Base-by-base conservation (phyloP, 2,888 invertebrate genomes). In the Leistus spinibarbis region DNA sequence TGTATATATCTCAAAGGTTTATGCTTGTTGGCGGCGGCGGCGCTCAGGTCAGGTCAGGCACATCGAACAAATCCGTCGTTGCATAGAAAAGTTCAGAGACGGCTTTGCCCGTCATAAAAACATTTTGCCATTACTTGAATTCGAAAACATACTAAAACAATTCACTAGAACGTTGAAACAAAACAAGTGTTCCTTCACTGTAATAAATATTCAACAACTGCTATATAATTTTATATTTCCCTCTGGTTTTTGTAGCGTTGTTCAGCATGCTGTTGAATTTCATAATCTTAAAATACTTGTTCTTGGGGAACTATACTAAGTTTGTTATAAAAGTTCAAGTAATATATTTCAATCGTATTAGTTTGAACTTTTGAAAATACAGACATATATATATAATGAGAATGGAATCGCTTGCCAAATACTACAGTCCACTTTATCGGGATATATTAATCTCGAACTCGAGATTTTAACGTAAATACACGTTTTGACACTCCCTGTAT, bases 51-150 rank as follows among this genome's bases (percentile, higher is more conserved):
- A 76, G 74, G 76, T 68, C 75, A 69, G 76, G 76, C 69, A 65
- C 75, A 77, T 53, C 77, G 77, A 81, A 81, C 80, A 81, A 81
- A 81, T 80, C 80, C 79, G 79, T 77, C 72, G 66, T 78, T 79
- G 77, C 40, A 13, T 77, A 79, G 80, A 81, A 80, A 81, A 81
- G 79, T 81, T 81, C 77, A 79, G 80, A 79, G 81, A 81, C 80
- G 79, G 78, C 78, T 77, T 80, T 80, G 79, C 79, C 78, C 79
- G 78, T n/a, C 77, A 79, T 80, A 79, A 79, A 80, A 79, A 78
- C 79, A 78, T 80, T 79, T 79, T 78, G 76, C 78, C 80, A 79
- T 80, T 78, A 79, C 79, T 79, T 77, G 77, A 77, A 79, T 78
- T 79, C 77, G 66, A 71, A 78, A 75, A 78, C 40, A 40, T 77